Evolutionary conservation across 2,797 vertebrate species (phyloP).

Genomic region (Gymnopithys bicolor): DNA sequence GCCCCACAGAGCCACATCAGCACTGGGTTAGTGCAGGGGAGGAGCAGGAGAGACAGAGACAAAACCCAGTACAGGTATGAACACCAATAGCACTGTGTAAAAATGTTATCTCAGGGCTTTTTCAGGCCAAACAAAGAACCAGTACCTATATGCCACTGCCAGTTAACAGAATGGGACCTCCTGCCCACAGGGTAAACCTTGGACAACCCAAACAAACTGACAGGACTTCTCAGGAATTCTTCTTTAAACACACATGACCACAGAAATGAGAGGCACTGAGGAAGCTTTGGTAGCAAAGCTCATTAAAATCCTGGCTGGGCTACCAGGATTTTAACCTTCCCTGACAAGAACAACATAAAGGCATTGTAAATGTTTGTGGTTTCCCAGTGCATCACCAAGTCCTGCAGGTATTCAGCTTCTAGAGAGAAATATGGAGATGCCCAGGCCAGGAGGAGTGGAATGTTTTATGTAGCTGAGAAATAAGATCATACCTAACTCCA

Average conservation of each 20-base stretch:
- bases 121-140: not conserved
- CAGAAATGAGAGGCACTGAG: not conserved
- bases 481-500: not conserved
- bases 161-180: not conserved
- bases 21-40: not conserved
- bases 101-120: not conserved
- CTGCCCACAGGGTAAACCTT: not conserved
- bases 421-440: not conserved
- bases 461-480: constrained; percentile 1
- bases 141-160: not conserved
- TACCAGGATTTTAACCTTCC: constrained; percentile 20
- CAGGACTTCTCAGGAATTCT: not conserved
- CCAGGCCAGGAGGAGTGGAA: not conserved
- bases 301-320: not conserved
- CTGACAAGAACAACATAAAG: constrained; percentile 9
- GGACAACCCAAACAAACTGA: constrained; percentile 30
- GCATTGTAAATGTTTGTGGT: not conserved
- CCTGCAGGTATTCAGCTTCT: constrained; percentile 11
- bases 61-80: not conserved
- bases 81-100: not conserved
- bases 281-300: constrained; percentile 1
- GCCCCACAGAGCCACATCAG: not conserved
- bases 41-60: not conserved
- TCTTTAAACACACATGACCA: not conserved
- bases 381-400: not conserved